Evolutionary conservation across 2,797 vertebrate species (phyloP).

Genomic region (Pygocentrus nattereri): DNA sequence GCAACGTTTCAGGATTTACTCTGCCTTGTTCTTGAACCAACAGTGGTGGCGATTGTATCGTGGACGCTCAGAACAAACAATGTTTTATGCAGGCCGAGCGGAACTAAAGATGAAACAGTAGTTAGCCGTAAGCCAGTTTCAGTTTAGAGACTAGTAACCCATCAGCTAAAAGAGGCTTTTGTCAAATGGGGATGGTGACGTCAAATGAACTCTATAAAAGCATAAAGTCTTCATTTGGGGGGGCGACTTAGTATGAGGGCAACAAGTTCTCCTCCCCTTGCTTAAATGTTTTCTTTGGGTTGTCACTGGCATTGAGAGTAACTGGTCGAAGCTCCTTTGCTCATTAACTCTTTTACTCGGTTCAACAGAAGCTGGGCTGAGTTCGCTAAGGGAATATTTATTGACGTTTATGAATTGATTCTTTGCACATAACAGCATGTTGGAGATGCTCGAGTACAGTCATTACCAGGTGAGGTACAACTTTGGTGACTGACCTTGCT

Average conservation of each 20-base stretch:
- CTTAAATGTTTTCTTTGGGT: slow-evolving; percentile 78
- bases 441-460: slow-evolving; percentile 99
- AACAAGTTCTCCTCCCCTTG: slow-evolving; percentile 79
- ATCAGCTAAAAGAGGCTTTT: slow-evolving; percentile 89
- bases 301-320: slow-evolving; percentile 72
- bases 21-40: slow-evolving; percentile 72
- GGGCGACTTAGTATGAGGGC: slow-evolving; percentile 80
- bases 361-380: slow-evolving; percentile 47
- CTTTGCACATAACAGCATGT: slow-evolving; percentile 75
- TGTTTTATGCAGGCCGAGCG: slow-evolving; percentile 91
- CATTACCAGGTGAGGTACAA: slow-evolving; percentile 93
- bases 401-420: slow-evolving; percentile 46
- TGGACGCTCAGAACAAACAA: slow-evolving; percentile 87
- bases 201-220: slow-evolving; percentile 86
- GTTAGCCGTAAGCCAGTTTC: slow-evolving; percentile 90
- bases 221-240: slow-evolving; percentile 87
- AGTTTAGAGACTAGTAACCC: slow-evolving; percentile 89
- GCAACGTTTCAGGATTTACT: slow-evolving; percentile 65
- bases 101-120: slow-evolving; percentile 98
- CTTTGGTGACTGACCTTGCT: too few relatives aligned
- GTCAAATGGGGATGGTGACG: slow-evolving; percentile 88
- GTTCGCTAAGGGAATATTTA: slow-evolving; percentile 73
- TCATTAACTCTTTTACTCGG: slow-evolving; percentile 54
- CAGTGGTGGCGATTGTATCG: slow-evolving; percentile 81
- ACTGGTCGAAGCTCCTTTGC: slow-evolving; percentile 69